Evolutionary conservation across 2,888 invertebrate species (phyloP), one percentile per base, ranked within the genome.

Genomic region (Cryptophagus acutangulus): DNA sequence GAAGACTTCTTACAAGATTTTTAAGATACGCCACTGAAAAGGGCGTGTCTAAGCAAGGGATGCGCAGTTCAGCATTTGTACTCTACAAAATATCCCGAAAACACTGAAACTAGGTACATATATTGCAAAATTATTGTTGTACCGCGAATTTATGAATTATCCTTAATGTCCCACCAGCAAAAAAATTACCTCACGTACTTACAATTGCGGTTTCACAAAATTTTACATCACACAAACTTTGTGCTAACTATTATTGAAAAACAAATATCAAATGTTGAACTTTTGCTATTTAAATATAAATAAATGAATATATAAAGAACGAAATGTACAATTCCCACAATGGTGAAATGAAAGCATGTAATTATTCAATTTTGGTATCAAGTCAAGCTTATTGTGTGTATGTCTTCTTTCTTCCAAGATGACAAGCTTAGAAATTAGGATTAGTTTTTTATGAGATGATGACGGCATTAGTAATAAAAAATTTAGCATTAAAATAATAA

Each of bases 311-410:
- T 13, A 26, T 26, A 26, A 4, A 26, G n/a, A 13, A 26, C 10
- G 10, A n/a, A 26, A 4, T 12, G 3, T 12, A 26, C 12, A 17
- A 17, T 34, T 34, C 34, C 34, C 34, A 34, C 34, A 34, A 34
- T 34, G 12, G n/a, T n/a, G 15, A 25, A 20, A 20, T 25, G 36
- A 36, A 36, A 36, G 36, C 36, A n/a, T 36, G 25, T 36, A 36
- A 36, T 36, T 36, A 36, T 25, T 14, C 6, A 18, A 36, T 17
- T 36, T 36, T 31, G 31, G 31, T 31, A 13, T 31, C 24, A 6
- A 20, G 6, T 20, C 24, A 20, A 20, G n/a, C 24, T 20, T 6
- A 20, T 8, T n/a, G n/a, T 20, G 6, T 20, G 24, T 20, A 20
- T 20, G n/a, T 20, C n/a, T 20, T 20, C n/a, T n/a, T n/a, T 20